Evolutionary conservation across 2,797 vertebrate genomes (phyloP), one percentile per base, ranked within the genome.

Genomic region (Catharus ustulatus): DNA sequence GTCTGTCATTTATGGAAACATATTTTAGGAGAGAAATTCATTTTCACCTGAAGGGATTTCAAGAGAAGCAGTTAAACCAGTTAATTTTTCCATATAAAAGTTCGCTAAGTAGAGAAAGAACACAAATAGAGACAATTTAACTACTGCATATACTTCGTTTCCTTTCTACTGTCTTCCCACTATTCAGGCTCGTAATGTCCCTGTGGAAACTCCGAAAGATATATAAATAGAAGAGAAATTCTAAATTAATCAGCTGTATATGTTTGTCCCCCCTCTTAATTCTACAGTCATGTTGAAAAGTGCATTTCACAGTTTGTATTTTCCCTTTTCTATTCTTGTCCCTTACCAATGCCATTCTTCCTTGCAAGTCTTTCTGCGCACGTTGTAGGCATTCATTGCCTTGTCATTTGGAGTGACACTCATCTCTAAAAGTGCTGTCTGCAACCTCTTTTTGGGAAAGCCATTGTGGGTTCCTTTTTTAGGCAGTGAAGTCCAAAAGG

Each of bases 221-320:
- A 11, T 42, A 90, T 69, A 95, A 89, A 91, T 77, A 93, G 90
- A 84, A 82, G 59, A 84, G 22, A 87, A 91, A 84, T 59, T 71
- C 57, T 67, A 52, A 71, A 90, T 78, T 59, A 90, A 86, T 29
- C 27, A 67, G 34, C 52, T 59, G 52, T 57, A 49, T 84, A n/a
- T 76, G 46, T 82, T 92, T 83, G 57, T 85, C 38, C 26, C 30
- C 2, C 9, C 61, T 91, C 83, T 77, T 92, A 63, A 38, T 89
- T 79, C 61, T 46, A 42, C 30, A 67, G 71, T 71, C 52, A 64
- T 0, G 0, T 68, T 9, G 2, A 62, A 55, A 69, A 83, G 16
- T 32, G 27, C 2, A 2, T 80, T 72, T 54, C 75, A 42, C 8
- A 4, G 54, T 91, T 90, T 78, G 12, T 75, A 43, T 87, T 83